Evolutionary conservation across 2,797 vertebrate species (phyloP).

Genomic region (Allobates femoralis): DNA sequence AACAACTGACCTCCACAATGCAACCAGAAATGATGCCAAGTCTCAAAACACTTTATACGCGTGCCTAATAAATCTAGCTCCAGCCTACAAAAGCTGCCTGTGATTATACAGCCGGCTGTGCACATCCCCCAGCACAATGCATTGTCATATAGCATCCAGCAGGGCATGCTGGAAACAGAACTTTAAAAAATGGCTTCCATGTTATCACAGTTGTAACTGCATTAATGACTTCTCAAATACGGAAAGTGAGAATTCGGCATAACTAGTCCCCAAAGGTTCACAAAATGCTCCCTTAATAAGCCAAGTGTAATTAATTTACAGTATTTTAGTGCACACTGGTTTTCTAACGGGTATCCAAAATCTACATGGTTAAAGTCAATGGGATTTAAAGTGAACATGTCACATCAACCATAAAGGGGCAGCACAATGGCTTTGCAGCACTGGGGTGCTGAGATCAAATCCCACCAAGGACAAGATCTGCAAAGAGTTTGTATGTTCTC

Average conservation of each 20-base stretch:
- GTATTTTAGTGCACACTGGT: neutral
- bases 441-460: too few species aligned
- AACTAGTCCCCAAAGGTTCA: neutral
- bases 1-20: constrained; percentile 18
- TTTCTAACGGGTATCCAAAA: too few species aligned
- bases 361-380: too few species aligned
- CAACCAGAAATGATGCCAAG: constrained; percentile 3
- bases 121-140: neutral
- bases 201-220: neutral
- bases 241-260: neutral
- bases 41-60: constrained; percentile 17
- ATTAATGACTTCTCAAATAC: neutral
- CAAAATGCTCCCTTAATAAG: neutral
- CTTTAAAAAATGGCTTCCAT: neutral
- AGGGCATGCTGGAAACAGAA: neutral
- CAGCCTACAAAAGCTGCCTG: neutral
- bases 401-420: too few species aligned
- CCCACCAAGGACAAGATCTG: too few species aligned
- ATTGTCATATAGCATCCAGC: neutral
- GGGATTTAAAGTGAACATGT: too few species aligned
- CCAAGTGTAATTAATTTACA: too few species aligned
- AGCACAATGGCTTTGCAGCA: too few species aligned
- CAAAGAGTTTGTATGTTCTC: too few species aligned
- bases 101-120: neutral
- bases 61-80: constrained; percentile 21